Percentiles rank a stretch among this genome's conserved stretches.
These are phyloP conservation scores for Cololabis saira DNA, from an alignment of 2,113 vertebrate genomes.

Conservation along the genomic window DNA sequence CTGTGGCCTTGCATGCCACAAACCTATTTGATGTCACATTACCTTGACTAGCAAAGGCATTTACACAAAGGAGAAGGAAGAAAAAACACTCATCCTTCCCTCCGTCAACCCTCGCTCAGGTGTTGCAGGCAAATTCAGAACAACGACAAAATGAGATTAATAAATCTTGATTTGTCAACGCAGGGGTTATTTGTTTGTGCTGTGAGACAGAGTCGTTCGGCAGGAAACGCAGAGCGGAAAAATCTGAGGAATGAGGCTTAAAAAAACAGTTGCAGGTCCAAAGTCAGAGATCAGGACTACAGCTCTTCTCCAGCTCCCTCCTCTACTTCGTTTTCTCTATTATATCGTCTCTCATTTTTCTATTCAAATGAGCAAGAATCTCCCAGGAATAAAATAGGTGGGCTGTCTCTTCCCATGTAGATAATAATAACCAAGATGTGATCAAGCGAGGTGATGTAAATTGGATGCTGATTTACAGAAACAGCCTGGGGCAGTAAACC, in stretches of 20 bases:
- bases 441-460: slow-evolving; percentile 47
- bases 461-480: slow-evolving; percentile 48
- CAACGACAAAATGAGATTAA: slow-evolving; percentile 47
- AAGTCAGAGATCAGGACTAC: slow-evolving; percentile 63
- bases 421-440: slow-evolving; percentile 53
- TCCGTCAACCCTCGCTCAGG: slow-evolving; percentile 25
- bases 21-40: slow-evolving; percentile 58
- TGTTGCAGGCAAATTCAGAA: slow-evolving; percentile 29
- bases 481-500: slow-evolving; percentile 35
- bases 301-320: slow-evolving; percentile 22
- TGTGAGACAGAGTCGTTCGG: slow-evolving; percentile 56
- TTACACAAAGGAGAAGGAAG: neutral
- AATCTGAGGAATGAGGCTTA: slow-evolving; percentile 64
- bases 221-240: slow-evolving; percentile 64
- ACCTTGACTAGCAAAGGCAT: slow-evolving; percentile 29
- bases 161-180: slow-evolving; percentile 72
- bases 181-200: slow-evolving; percentile 57
- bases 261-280: slow-evolving; percentile 60
- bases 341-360: neutral
- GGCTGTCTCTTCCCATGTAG: slow-evolving; percentile 25
- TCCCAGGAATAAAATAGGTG: slow-evolving; percentile 37
- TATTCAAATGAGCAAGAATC: slow-evolving; percentile 26
- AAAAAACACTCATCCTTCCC: slow-evolving; percentile 21
- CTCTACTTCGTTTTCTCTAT: slow-evolving; percentile 17
- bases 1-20: slow-evolving; percentile 33